Evolutionary conservation across 2,888 invertebrate species (phyloP), one percentile per base, ranked within the genome.

Genomic region (Salticus scenicus): DNA sequence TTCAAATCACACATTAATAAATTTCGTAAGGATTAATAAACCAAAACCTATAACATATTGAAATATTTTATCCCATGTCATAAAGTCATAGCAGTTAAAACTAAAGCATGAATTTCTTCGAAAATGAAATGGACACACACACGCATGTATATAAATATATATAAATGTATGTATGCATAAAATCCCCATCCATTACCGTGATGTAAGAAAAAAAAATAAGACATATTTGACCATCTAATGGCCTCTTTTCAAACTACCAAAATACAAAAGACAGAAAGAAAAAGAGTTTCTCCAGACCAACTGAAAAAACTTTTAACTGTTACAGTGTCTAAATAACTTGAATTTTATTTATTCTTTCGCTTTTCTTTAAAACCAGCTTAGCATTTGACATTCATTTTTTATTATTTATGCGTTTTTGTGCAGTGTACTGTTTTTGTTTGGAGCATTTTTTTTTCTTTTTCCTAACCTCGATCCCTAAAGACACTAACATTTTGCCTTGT

Each of bases 401-500:
- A 31, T 66, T 66, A 66, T 66, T 66, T 66, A 66, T 66, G 30
- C n/a, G 17, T 30, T 66, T 66, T 66, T 14, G 66, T 30, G 17
- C 12, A n/a, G 30, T n/a, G 4, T 57, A 1, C 57, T 17, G 66
- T 66, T 66, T 66, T 66, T 30, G 30, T 66, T 30, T 30, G 30
- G 5, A 66, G 63, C 2, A 10, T 27, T 8, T 17, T 8, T n/a
- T n/a, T n/a, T n/a, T n/a, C 75, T 75, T 33, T 57, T 33, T 12
- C 28, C 64, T 10, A 51, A 41, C 10, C 20, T 7, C 24, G 27
- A 5, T 63, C 42, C 31, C 10, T 31, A 70, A 41, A 42, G 28
- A 10, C 24, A 74, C 63, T 75, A 17, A 12, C 31, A 67, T 33
- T 33, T n/a, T 33, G 33, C 67, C 20, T 70, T 81, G 81, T 75